phyloP scores from a whole-genome alignment of 2,888 invertebrate species.

The Drosophila limbata region DNA sequence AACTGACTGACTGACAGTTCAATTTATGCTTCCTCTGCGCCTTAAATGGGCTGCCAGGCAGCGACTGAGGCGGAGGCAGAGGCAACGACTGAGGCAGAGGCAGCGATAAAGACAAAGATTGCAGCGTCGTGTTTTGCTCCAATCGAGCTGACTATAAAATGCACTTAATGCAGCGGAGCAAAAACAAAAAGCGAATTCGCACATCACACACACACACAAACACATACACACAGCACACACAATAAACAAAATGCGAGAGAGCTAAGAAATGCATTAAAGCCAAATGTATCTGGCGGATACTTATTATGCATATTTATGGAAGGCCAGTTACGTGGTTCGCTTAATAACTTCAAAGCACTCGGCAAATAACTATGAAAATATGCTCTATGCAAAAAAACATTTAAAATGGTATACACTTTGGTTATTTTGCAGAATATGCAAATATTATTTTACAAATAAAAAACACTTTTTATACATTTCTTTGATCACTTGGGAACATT shows the following conservation, averaged over 20 bases:
- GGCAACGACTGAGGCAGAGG: constrained; percentile 6
- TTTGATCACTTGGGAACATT: too few relatives aligned
- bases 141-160: constrained; percentile 77
- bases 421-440: not conserved
- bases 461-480: not conserved
- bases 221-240: not conserved
- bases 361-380: not conserved
- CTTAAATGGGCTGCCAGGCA: constrained; percentile 4
- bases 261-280: constrained; percentile 46
- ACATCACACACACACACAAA: constrained; percentile 9
- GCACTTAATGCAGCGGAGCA: constrained; percentile 76
- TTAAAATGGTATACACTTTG: too few relatives aligned
- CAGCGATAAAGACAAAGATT: constrained; percentile 77
- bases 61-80: too few relatives aligned
- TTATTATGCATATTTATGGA: constrained; percentile 65
- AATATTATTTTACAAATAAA: not conserved
- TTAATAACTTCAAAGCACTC: not conserved
- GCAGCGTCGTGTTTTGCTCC: constrained; percentile 61
- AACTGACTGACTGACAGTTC: constrained; percentile 74
- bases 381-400: not conserved
- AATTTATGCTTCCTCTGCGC: constrained; percentile 77
- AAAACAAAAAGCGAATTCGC: constrained; percentile 23
- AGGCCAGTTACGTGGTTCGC: constrained; percentile 13
- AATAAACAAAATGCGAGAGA: constrained; percentile 12
- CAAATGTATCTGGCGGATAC: constrained; percentile 48